These are phyloP conservation scores for Aix galericulata DNA, from an alignment of 2,113 vertebrate genomes.

Conservation along the genomic window DNA sequence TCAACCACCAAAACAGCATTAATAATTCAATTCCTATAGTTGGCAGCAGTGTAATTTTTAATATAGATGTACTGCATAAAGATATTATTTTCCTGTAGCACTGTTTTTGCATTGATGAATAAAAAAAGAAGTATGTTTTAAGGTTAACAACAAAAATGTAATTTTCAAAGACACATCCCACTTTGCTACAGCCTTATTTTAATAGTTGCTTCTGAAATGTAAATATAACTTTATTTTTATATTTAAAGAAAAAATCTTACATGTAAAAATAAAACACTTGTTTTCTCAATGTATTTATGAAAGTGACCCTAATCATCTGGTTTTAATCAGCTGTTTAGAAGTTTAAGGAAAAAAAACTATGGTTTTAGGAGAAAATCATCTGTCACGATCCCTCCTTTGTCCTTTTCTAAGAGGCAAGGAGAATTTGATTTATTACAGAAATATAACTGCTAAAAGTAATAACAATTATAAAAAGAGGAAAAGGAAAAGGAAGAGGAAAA, in stretches of 20 bases:
- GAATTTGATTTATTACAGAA: neutral
- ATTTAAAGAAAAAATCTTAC: neutral
- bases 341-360: neutral
- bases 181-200: neutral
- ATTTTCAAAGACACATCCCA: neutral
- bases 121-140: neutral
- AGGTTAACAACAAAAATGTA: neutral
- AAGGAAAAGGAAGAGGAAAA: too few species aligned
- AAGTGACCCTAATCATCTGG: neutral
- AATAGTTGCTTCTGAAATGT: neutral
- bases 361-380: neutral
- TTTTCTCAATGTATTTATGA: neutral
- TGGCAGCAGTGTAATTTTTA: neutral
- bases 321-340: neutral
- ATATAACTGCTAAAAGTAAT: too few species aligned
- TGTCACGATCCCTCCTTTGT: neutral
- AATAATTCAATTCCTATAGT: neutral
- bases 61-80: constrained; percentile 5
- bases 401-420: neutral
- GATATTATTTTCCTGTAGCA: neutral
- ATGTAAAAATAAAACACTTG: neutral
- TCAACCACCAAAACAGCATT: constrained; percentile 13
- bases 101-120: neutral
- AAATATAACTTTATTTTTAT: neutral
- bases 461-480: too few species aligned